Base-by-base conservation (phyloP, 2,888 invertebrate species). In the Allophyes oxyacanthae region DNA sequence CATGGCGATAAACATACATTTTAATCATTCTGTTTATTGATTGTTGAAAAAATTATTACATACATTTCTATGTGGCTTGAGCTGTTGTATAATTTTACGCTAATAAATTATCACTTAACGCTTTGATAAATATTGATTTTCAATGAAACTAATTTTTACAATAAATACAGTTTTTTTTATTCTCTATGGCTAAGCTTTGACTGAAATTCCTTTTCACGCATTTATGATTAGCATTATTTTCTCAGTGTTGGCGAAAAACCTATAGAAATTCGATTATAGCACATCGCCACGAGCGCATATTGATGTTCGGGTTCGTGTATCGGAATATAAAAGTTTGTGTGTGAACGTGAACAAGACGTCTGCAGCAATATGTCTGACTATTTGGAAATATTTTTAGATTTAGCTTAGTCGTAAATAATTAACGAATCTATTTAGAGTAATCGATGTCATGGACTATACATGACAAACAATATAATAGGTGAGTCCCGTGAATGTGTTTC, bases 291-390 rank as follows among this genome's bases (percentile, higher is more conserved):
- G 84, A 85, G 79, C 79, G 76, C 71, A 74, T 82, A 83, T 82
- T 78, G 82, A 84, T 78, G 75, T 81, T 77, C 74, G 46, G 58
- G 59, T 77, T 76, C 85, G 88, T 88, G 68, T 69, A 89, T 80
- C 68, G 89, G 86, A 89, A 84, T 80, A 83, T 67, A 81, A 82
- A 80, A 83, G 84, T 85, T 84, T 87, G 86, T 85, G 83, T 85
- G 84, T 84, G 83, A 82, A 83, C 81, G 86, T 87, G 89, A 89
- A 85, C 85, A 85, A 92, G 88, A 92, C 90, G 92, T 92, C 92
- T 92, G 89, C 92, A 93, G 89, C 92, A 93, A 94, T 92, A 94
- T 94, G 94, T 94, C 94, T 89, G 94, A 94, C 93, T 88, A 91
- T 91, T 92, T 93, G 85, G 90, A 90, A 92, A 93, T 94, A 94